Evolutionary conservation across 2,888 invertebrate species (phyloP).

Genomic region (Ephialtes manifestator): DNA sequence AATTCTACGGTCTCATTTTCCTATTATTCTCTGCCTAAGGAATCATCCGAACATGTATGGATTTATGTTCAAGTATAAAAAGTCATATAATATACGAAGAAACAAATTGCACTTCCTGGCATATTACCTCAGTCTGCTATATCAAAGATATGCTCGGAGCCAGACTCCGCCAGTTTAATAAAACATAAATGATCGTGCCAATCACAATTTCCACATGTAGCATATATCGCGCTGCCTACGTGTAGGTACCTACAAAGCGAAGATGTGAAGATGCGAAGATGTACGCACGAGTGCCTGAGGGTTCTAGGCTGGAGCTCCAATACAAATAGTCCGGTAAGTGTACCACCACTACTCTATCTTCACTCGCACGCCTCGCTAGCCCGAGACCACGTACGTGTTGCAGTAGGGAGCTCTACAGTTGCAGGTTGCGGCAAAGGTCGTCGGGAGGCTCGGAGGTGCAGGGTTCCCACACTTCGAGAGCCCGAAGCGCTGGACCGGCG

Average conservation of each 20-base stretch:
- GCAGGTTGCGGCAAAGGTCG: conserved; percentile 83
- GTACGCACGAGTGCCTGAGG: conserved; percentile 47
- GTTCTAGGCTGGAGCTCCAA: conserved; percentile 55
- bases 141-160: conserved; percentile 2
- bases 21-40: neutral
- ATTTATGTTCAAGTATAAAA: neutral
- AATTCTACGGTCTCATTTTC: neutral
- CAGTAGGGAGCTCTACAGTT: conserved; percentile 78
- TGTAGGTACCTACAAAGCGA: neutral
- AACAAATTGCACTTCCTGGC: conserved; percentile 27
- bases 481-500: conserved; percentile 82
- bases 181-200: conserved; percentile 52
- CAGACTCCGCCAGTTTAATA: conserved; percentile 31
- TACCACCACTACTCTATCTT: conserved; percentile 52
- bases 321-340: conserved; percentile 69
- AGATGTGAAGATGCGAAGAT: conserved; percentile 30
- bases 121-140: neutral
- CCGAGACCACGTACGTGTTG: conserved; percentile 65
- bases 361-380: conserved; percentile 55
- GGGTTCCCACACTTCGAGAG: conserved; percentile 84
- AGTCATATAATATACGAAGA: neutral
- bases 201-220: conserved; percentile 56
- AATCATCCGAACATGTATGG: neutral
- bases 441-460: conserved; percentile 82
- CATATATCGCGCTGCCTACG: conserved; percentile 9